These are phyloP conservation scores for Lamellibrachia columna DNA, from an alignment of 2,888 invertebrate species.

Conservation along the genomic window DNA sequence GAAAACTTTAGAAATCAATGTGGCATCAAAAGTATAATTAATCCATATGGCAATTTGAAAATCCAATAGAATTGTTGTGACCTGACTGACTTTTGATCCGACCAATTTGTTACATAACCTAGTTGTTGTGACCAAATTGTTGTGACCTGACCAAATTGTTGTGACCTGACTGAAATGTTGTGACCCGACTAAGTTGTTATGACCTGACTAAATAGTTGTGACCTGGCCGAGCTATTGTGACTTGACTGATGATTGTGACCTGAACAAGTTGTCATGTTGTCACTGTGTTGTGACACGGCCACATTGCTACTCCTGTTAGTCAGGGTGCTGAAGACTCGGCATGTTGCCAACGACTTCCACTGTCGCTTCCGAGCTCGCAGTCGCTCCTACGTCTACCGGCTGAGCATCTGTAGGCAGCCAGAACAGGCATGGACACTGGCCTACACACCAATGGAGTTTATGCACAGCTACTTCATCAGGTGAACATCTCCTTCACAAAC, in stretches of 20 bases:
- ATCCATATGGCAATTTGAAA: too few species aligned
- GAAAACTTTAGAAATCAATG: background rate
- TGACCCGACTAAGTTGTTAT: too few species aligned
- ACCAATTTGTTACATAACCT: too few species aligned
- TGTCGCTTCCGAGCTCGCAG: conserved; percentile 35
- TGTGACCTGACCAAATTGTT: too few species aligned
- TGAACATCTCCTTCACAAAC: background rate
- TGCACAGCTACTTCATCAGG: conserved; percentile 7
- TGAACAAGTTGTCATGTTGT: background rate
- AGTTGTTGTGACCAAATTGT: too few species aligned
- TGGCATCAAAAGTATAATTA: background rate
- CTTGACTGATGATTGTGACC: too few species aligned
- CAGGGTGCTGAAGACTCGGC: conserved; percentile 35
- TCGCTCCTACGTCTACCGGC: conserved; percentile 39
- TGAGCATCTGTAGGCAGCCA: conserved; percentile 24
- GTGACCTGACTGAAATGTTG: too few species aligned
- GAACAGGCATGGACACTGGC: background rate
- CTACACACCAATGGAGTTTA: conserved; percentile 22
- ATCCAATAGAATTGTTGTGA: too few species aligned
- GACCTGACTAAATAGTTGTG: too few species aligned
- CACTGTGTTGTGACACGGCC: background rate
- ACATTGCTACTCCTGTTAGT: background rate
- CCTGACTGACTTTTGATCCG: too few species aligned
- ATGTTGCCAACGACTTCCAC: conserved; percentile 38
- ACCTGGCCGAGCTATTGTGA: too few species aligned